These are phyloP conservation scores for Danionella dracula DNA, from an alignment of 2,797 vertebrate species.

Conservation along the genomic window DNA sequence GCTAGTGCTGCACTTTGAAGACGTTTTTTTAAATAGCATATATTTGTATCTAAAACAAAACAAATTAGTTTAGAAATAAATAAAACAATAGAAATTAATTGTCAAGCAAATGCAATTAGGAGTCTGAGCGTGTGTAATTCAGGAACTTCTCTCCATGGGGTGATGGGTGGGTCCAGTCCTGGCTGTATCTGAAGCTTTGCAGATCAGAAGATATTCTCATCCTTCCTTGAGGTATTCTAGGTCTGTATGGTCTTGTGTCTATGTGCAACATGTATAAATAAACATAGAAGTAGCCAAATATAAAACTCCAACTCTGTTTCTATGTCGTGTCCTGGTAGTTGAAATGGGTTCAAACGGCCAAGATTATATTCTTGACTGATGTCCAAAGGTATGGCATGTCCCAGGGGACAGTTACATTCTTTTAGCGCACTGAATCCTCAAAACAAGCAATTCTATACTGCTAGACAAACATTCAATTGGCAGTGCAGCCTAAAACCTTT, in stretches of 20 bases:
- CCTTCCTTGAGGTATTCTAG: background rate
- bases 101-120: no score
- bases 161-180: no score
- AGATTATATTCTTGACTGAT: background rate
- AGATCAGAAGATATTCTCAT: background rate
- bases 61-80: no score
- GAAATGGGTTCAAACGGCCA: no score
- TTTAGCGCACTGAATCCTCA: constrained; percentile 11
- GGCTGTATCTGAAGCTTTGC: no score
- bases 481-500: background rate
- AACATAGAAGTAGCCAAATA: constrained; percentile 14
- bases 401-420: constrained; percentile 26
- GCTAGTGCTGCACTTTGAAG: background rate
- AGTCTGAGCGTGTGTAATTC: no score
- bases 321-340: no score
- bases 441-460: constrained; percentile 24
- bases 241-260: background rate
- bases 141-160: no score
- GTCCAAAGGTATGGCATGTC: constrained; percentile 20
- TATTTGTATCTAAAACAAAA: no score
- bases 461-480: constrained; percentile 5
- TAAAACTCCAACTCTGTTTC: background rate
- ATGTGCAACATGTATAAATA: constrained; percentile 25
- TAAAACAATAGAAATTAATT: no score
- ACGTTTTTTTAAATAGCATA: no score